A percentile compares a stretch with the other conserved stretches of the same genome.
These are phyloP conservation scores for Plumapathes pennacea DNA, from an alignment of 92 coral and sea anemone species.

Conservation along the genomic window DNA sequence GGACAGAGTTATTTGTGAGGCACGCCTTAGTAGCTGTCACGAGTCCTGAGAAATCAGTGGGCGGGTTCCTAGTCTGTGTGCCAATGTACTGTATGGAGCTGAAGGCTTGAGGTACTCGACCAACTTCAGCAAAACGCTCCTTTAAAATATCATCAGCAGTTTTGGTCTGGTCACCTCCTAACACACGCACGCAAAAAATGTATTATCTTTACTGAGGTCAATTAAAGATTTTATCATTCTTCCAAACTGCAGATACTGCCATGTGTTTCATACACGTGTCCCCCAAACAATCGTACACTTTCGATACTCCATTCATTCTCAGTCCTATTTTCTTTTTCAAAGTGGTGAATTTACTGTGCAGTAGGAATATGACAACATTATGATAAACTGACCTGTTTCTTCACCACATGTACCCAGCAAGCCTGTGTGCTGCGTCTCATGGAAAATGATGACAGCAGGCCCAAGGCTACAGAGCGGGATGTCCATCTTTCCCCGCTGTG, in stretches of 20 bases:
- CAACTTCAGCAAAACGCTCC: constrained; percentile 89
- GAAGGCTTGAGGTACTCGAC: constrained; percentile 89
- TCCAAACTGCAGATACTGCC: constrained; percentile 18
- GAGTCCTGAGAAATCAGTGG: constrained; percentile 74
- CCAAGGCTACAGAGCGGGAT: constrained; percentile 92
- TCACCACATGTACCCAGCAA: constrained; percentile 67
- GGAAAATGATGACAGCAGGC: constrained; percentile 94
- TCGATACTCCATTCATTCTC: too few relatives aligned
- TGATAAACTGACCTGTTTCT: constrained; percentile 38
- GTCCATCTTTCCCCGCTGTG: constrained; percentile 76
- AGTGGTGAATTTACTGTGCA: too few relatives aligned
- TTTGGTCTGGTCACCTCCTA: too few relatives aligned
- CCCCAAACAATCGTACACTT: too few relatives aligned
- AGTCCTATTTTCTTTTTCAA: not conserved
- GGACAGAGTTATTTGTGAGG: constrained; percentile 84
- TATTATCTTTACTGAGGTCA: too few relatives aligned
- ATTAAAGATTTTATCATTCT: too few relatives aligned
- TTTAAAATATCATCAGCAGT: constrained; percentile 91
- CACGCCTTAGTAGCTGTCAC: constrained; percentile 56
- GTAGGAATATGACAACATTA: too few relatives aligned
- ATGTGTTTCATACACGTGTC: too few relatives aligned
- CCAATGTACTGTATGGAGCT: constrained; percentile 93
- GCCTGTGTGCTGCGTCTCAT: constrained; percentile 95
- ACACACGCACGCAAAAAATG: too few relatives aligned
- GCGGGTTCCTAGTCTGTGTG: constrained; percentile 68